These are phyloP conservation scores for Lutjanus argentimaculatus DNA, from an alignment of 2,797 vertebrate genomes.

Conservation along the genomic window DNA sequence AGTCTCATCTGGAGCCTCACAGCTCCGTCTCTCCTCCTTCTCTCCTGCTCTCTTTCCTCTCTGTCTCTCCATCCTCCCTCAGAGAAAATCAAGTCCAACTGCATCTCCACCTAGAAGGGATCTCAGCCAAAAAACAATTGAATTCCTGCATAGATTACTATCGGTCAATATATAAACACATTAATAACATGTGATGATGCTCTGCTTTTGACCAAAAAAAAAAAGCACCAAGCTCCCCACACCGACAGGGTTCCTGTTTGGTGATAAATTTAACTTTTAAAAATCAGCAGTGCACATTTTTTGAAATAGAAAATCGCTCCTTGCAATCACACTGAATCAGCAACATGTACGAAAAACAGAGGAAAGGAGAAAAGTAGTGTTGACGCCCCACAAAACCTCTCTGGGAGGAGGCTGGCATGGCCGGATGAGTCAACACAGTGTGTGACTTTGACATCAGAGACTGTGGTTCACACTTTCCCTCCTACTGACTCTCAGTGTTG, in stretches of 20 bases:
- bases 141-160: not conserved
- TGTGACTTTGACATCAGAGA: not conserved
- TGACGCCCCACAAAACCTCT: not conserved
- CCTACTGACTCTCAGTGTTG: too few relatives aligned
- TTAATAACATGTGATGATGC: not conserved
- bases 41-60: not conserved
- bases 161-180: not conserved
- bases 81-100: conserved; percentile 12
- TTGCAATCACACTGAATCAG: too few relatives aligned
- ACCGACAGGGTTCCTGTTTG: not conserved
- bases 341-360: too few relatives aligned
- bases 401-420: not conserved
- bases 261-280: not conserved
- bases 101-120: not conserved
- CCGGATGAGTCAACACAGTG: not conserved
- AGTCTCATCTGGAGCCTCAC: not conserved
- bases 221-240: too few relatives aligned
- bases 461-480: not conserved
- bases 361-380: too few relatives aligned
- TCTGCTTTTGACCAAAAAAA: not conserved
- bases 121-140: not conserved
- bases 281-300: not conserved
- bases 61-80: not conserved
- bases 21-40: not conserved
- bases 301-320: too few relatives aligned